Conservation (phyloP, 2,888 invertebrate species). For the Cylindroiulus punctatus region DNA sequence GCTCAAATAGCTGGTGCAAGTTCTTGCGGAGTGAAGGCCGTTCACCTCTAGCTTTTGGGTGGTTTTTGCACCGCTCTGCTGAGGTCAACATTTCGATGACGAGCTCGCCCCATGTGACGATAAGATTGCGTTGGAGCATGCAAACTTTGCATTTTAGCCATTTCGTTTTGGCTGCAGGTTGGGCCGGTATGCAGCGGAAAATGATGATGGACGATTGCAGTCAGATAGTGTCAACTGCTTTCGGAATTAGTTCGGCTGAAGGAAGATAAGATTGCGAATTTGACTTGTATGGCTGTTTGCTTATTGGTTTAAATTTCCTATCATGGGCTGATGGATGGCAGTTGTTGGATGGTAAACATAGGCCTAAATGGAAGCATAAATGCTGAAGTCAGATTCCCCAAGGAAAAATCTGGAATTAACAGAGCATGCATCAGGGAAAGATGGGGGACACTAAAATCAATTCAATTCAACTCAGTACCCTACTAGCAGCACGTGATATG, state of each 20-base stretch:
- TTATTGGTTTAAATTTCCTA: too few species aligned
- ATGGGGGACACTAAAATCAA: too few species aligned
- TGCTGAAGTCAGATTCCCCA: too few species aligned
- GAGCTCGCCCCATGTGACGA: slow-evolving; percentile 2
- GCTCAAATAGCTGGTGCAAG: slow-evolving; percentile 19
- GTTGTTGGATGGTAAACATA: too few species aligned
- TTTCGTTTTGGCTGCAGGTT: not conserved
- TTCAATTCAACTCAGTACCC: too few species aligned
- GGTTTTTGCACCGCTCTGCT: not conserved
- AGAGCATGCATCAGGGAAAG: too few species aligned
- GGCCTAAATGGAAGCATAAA: too few species aligned
- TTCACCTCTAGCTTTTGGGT: slow-evolving; percentile 1
- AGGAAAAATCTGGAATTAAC: too few species aligned
- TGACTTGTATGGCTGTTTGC: too few species aligned
- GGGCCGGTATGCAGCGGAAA: not conserved
- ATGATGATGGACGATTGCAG: slow-evolving; percentile 7
- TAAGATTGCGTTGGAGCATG: slow-evolving; percentile 2
- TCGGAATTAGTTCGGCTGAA: not conserved
- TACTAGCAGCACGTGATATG: too few species aligned
- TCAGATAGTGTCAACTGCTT: not conserved
- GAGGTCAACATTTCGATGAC: slow-evolving; percentile 34
- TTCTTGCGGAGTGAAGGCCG: slow-evolving; percentile 20
- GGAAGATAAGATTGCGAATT: too few species aligned
- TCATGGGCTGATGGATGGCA: too few species aligned
- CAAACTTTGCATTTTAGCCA: not conserved